Percentiles rank a stretch among this genome's conserved stretches.
phyloP scores from a whole-genome alignment of 1,140 invertebrate genomes.

The Eupeodes corollae region DNA sequence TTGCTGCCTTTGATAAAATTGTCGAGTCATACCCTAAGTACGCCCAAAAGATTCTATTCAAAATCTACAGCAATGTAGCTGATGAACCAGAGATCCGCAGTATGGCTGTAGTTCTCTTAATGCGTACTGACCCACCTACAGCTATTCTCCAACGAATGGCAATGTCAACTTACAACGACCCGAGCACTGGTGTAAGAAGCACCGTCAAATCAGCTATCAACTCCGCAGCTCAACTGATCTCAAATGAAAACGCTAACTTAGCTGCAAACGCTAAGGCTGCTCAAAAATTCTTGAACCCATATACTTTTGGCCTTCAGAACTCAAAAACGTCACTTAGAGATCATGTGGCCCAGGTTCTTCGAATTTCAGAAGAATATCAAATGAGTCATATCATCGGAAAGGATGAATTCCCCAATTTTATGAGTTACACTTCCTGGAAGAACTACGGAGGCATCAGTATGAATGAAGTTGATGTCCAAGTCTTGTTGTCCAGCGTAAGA shows the following conservation, averaged over 20 bases:
- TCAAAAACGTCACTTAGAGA: slow-evolving; percentile 39
- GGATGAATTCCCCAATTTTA: not conserved
- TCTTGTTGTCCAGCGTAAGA: not conserved
- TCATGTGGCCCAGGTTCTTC: slow-evolving; percentile 1
- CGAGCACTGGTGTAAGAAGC: slow-evolving; percentile 47
- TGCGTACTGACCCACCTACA: slow-evolving; percentile 46
- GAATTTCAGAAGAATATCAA: not conserved
- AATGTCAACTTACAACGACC: slow-evolving; percentile 50
- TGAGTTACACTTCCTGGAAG: not conserved
- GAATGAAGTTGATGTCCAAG: not conserved
- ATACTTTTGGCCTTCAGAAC: slow-evolving; percentile 41
- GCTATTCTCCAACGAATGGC: slow-evolving; percentile 57
- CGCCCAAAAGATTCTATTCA: slow-evolving; percentile 47
- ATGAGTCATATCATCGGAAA: not conserved
- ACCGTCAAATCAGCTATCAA: slow-evolving; percentile 48
- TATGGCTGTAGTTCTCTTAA: slow-evolving; percentile 46
- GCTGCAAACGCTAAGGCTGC: slow-evolving; percentile 46
- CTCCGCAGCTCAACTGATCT: slow-evolving; percentile 37
- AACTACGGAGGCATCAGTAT: not conserved
- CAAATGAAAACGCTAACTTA: slow-evolving; percentile 36
- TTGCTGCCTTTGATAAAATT: slow-evolving; percentile 43
- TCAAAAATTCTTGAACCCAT: slow-evolving; percentile 42
- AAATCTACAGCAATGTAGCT: slow-evolving; percentile 51
- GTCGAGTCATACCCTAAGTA: slow-evolving; percentile 38
- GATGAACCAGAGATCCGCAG: slow-evolving; percentile 52